These are phyloP conservation scores for Caenorhabditis sulstoni DNA, from an alignment of 2,888 invertebrate genomes.

Conservation along the genomic window DNA sequence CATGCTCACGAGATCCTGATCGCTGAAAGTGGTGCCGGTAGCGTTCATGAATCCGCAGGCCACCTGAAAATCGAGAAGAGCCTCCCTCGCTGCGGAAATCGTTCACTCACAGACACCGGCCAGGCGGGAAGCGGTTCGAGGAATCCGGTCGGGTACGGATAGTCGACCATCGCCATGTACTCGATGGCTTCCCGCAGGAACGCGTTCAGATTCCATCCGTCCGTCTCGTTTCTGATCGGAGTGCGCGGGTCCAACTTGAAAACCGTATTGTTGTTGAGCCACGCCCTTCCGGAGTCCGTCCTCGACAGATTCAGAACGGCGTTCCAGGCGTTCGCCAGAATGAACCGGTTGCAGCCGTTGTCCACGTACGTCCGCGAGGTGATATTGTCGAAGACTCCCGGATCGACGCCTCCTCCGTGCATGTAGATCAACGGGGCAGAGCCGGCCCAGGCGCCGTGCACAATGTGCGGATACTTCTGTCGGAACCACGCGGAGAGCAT, in stretches of 20 bases:
- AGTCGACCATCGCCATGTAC: constrained; percentile 93
- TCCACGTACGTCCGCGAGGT: constrained; percentile 83
- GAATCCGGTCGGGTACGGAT: constrained; percentile 92
- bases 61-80: too few species aligned
- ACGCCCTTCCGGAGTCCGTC: constrained; percentile 67
- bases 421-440: constrained; percentile 96
- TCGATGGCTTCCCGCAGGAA: constrained; percentile 63
- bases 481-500: constrained; percentile 96
- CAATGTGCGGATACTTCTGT: constrained; percentile 93
- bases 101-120: constrained; percentile 86
- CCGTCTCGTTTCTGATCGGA: constrained; percentile 40
- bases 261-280: constrained; percentile 66
- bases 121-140: constrained; percentile 87
- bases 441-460: constrained; percentile 91
- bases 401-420: constrained; percentile 82
- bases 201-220: constrained; percentile 48
- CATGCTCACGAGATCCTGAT: constrained; percentile 60
- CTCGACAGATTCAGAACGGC: constrained; percentile 84
- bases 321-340: constrained; percentile 89
- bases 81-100: too few species aligned
- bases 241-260: constrained; percentile 59
- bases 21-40: constrained; percentile 51
- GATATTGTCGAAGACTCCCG: constrained; percentile 82
- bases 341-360: constrained; percentile 83
- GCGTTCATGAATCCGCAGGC: constrained; percentile 51